Percentiles rank a stretch among this genome's conserved stretches.
These are phyloP conservation scores for Drosophila cracens DNA, from an alignment of 2,888 invertebrate species.

Conservation along the genomic window DNA sequence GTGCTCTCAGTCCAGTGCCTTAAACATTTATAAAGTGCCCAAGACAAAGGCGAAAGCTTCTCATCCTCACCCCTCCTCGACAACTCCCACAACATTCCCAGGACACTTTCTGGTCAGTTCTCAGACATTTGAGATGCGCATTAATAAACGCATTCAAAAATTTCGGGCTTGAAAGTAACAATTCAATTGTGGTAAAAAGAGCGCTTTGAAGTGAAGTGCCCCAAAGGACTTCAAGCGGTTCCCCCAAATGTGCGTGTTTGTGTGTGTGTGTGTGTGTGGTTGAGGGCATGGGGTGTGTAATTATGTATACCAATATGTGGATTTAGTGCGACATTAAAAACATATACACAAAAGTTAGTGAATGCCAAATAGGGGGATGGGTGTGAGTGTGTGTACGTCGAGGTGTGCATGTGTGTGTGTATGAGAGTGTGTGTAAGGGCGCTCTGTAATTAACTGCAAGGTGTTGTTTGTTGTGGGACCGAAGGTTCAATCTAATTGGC, in stretches of 20 bases:
- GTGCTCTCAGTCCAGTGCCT: constrained; percentile 19
- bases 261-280: neutral
- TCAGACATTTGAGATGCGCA: constrained; percentile 36
- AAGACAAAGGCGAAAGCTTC: constrained; percentile 17
- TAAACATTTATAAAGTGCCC: constrained; percentile 35
- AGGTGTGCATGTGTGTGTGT: neutral
- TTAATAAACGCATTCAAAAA: constrained; percentile 40
- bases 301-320: constrained; percentile 38
- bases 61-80: neutral
- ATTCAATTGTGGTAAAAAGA: constrained; percentile 44
- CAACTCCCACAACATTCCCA: neutral
- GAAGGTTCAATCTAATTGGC: constrained; percentile 4
- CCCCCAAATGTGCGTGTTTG: neutral
- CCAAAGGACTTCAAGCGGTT: constrained; percentile 2
- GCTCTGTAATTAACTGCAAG: constrained; percentile 21
- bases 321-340: constrained; percentile 43
- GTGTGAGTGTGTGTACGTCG: neutral
- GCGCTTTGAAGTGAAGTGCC: constrained; percentile 38
- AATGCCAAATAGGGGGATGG: constrained; percentile 7
- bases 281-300: constrained; percentile 4
- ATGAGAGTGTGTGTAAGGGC: neutral
- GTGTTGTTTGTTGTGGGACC: constrained; percentile 8
- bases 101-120: constrained; percentile 11
- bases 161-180: constrained; percentile 42
- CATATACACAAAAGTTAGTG: constrained; percentile 36